A percentile compares a stretch with the other conserved stretches of the same genome.
These are phyloP conservation scores for Drosophila pallidifrons DNA, from an alignment of 1,140 invertebrate genomes.

Conservation along the genomic window DNA sequence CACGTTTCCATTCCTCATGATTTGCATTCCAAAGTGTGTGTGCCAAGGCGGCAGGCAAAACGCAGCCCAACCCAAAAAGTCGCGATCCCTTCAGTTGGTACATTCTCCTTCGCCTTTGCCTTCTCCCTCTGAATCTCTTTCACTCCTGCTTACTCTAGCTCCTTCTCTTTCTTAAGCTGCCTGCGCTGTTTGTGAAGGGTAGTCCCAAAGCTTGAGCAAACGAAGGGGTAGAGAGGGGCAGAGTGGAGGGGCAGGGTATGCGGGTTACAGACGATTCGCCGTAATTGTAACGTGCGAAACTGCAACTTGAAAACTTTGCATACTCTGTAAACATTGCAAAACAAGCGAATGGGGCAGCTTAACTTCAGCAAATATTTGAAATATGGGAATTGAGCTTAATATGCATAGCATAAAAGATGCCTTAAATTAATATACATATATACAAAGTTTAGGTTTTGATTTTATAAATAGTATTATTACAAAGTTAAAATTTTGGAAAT, in stretches of 20 bases:
- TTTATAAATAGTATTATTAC: no score
- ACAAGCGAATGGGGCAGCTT: neutral
- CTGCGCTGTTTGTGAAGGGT: constrained; percentile 2
- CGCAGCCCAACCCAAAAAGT: constrained; percentile 66
- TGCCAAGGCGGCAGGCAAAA: constrained; percentile 28
- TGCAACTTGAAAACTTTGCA: constrained; percentile 53
- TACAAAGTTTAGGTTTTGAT: no score
- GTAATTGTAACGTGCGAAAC: constrained; percentile 79
- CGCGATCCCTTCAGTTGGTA: constrained; percentile 37
- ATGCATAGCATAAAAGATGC: no score
- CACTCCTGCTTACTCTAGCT: neutral
- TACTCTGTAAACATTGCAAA: constrained; percentile 5
- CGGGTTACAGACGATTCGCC: constrained; percentile 30
- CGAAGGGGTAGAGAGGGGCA: neutral
- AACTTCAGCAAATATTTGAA: neutral
- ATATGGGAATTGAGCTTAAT: no score
- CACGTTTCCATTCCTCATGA: constrained; percentile 49
- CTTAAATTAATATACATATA: no score
- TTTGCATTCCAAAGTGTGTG: constrained; percentile 81
- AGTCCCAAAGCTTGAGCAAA: constrained; percentile 3
- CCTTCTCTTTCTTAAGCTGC: neutral
- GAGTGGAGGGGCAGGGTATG: constrained; percentile 7
- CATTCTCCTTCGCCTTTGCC: constrained; percentile 1
- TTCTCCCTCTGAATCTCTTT: constrained; percentile 6
- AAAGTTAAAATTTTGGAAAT: no score